Conservation (phyloP, 2,113 vertebrate species). For the Oncorhynchus tshawytscha region DNA sequence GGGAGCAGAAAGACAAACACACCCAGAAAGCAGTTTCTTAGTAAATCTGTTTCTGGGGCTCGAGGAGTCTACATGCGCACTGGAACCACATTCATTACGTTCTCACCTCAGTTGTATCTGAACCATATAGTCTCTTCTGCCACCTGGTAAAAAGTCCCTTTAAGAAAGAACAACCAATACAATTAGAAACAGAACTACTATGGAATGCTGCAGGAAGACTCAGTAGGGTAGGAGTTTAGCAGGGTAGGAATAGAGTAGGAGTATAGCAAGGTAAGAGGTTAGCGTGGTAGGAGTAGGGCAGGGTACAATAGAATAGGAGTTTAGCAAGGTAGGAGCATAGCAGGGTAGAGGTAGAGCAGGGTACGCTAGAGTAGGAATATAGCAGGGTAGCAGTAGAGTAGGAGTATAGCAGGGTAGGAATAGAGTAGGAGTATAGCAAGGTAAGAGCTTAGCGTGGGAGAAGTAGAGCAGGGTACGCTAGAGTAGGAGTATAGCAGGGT, state of each 20-base stretch:
- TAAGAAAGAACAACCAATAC: constrained; percentile 40
- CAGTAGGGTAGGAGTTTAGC: no score
- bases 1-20: background rate
- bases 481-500: no score
- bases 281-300: no score
- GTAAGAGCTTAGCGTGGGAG: no score
- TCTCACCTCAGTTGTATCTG: constrained; percentile 92
- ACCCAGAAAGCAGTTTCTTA: background rate
- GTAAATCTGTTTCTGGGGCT: background rate
- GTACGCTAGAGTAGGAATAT: no score
- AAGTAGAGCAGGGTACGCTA: no score
- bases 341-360: no score
- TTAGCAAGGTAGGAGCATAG: fast-evolving
- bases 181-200: background rate
- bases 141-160: constrained; percentile 94
- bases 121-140: constrained; percentile 93
- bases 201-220: no score
- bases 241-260: no score
- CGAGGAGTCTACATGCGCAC: no score
- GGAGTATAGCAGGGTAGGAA: no score
- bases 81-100: background rate
- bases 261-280: fast-evolving
- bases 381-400: background rate
- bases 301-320: fast-evolving
- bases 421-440: no score